These are phyloP conservation scores for Chrysomela aeneicollis DNA, from an alignment of 2,888 invertebrate genomes.

Conservation along the genomic window DNA sequence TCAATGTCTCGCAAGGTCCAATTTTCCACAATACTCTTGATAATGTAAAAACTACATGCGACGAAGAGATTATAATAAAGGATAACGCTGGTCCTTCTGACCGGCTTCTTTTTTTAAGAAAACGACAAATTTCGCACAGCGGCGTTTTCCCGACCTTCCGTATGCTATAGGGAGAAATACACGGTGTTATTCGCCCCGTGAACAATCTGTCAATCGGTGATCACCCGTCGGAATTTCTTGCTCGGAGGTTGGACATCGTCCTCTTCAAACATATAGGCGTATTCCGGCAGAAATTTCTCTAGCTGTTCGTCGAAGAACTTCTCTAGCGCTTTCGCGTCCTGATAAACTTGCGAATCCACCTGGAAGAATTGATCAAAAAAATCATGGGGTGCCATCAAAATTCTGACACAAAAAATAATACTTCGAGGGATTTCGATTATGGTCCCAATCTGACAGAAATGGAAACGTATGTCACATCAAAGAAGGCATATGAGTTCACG, in stretches of 20 bases:
- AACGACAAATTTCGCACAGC: slow-evolving; percentile 12
- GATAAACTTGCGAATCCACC: slow-evolving; percentile 79
- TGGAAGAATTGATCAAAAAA: slow-evolving; percentile 51
- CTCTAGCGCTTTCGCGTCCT: slow-evolving; percentile 82
- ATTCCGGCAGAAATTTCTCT: slow-evolving; percentile 81
- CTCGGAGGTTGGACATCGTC: slow-evolving; percentile 64
- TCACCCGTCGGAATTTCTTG: slow-evolving; percentile 64
- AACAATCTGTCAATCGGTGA: slow-evolving; percentile 61
- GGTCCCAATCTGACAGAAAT: no score
- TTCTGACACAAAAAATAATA: no score
- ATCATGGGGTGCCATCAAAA: no score
- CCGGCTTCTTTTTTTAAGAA: background rate
- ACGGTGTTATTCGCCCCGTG: slow-evolving; percentile 55
- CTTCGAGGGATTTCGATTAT: no score
- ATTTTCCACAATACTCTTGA: background rate
- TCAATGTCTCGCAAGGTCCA: background rate
- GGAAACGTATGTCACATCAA: no score
- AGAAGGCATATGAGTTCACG: no score
- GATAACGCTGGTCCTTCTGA: background rate
- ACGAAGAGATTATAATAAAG: background rate
- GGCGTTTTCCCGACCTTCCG: slow-evolving; percentile 1
- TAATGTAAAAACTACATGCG: background rate
- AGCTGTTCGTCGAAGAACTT: slow-evolving; percentile 86
- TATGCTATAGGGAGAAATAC: slow-evolving; percentile 54
- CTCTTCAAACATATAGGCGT: slow-evolving; percentile 66